Evolutionary conservation across 2,888 invertebrate genomes (phyloP), one percentile per base, ranked within the genome.

Genomic region (Drosophila algonquin): DNA sequence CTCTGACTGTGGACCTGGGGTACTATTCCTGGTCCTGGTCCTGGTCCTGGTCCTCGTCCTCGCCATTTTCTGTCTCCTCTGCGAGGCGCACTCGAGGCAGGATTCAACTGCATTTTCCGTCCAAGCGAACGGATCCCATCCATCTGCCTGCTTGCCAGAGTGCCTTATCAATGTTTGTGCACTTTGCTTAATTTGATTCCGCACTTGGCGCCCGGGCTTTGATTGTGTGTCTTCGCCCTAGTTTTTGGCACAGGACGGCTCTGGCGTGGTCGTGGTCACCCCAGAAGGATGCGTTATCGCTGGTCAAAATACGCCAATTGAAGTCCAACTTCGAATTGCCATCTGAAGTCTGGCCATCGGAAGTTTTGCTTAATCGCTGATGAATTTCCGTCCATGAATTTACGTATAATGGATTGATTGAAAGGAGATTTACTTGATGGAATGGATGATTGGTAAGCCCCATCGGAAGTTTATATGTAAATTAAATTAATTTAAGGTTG

Each of bases 101-200:
- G 50, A 47, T 45, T 40, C 63, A 45, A 44, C 56, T 51, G 51
- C 61, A 7, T 24, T 40, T 40, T 35, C 12, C 12, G 35, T 12
- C 24, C 18, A 40, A 35, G 52, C 63, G 63, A 63, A 50, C 24
- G 59, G 46, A 35, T 47, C 35, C 46, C 64, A 27, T 65, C 64
- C 53, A 64, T 64, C 65, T 18, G 35, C 44, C 65, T 14, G 51
- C 16, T 40, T 51, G 52, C 40, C 61, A 35, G 35, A 35, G 35
- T 12, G 35, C 35, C 35, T 77, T 72, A 68, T 80, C 72, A 80
- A 64, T 79, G 79, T 87, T 83, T 79, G 85, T 77, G 77, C 85
- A 87, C 87, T 87, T 83, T 81, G 75, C 77, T 83, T 84, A 85
- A 87, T 83, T 87, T 84, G 85, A 83, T 85, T 85, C 82, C 74